These are phyloP conservation scores for Fissipunctia ypsillon DNA, from an alignment of 2,888 invertebrate genomes.

Conservation along the genomic window DNA sequence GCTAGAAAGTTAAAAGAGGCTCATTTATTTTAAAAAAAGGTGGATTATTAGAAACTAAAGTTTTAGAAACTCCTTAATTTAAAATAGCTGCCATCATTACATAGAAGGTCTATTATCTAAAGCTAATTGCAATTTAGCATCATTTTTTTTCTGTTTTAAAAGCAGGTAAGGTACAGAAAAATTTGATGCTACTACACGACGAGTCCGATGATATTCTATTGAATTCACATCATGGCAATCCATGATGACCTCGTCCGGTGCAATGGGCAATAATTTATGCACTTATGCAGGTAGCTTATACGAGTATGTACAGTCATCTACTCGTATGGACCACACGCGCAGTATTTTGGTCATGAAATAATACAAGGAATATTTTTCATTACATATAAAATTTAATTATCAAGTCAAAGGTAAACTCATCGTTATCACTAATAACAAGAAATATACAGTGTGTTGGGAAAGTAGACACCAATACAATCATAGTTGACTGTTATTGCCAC, in stretches of 20 bases:
- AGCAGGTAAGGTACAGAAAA: no score
- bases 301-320: no score
- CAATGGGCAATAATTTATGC: neutral
- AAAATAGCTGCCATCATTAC: no score
- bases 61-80: no score
- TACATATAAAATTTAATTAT: conserved; percentile 88
- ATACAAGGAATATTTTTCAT: conserved; percentile 63
- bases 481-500: conserved; percentile 68
- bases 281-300: neutral
- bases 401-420: conserved; percentile 83
- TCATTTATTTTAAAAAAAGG: no score
- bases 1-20: no score
- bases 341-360: conserved; percentile 44
- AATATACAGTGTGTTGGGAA: conserved; percentile 83
- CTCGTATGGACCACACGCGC: neutral
- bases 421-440: conserved; percentile 85
- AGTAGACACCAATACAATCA: conserved; percentile 72
- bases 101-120: no score
- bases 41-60: no score
- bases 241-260: neutral
- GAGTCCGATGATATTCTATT: neutral
- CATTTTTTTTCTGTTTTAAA: no score
- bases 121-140: no score
- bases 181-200: neutral
- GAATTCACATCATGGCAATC: neutral